Evolutionary conservation across 2,113 vertebrate genomes (phyloP).

Genomic region (Malurus alboscapulatus): DNA sequence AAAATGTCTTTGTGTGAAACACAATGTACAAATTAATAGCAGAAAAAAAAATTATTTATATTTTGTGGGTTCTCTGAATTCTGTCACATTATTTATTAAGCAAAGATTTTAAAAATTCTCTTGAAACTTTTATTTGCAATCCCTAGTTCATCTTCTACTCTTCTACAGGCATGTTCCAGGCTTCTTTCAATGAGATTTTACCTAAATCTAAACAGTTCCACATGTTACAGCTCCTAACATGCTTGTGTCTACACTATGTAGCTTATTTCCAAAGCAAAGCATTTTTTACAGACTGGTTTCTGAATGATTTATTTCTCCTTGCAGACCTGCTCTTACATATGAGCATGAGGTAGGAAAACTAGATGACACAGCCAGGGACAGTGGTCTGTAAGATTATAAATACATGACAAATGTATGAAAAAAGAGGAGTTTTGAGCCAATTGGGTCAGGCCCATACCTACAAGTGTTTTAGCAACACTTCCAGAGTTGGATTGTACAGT

Average conservation of each 20-base stretch:
- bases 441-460: background rate
- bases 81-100: background rate
- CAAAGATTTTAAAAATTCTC: background rate
- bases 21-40: background rate
- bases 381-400: background rate
- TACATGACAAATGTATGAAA: background rate
- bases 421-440: background rate
- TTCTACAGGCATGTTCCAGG: background rate
- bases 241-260: background rate
- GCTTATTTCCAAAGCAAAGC: background rate
- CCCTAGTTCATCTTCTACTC: accelerated
- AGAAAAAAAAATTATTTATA: background rate
- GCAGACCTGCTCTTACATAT: background rate
- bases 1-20: background rate
- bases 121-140: background rate
- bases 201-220: background rate
- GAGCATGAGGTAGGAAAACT: background rate
- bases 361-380: background rate
- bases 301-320: background rate
- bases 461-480: background rate
- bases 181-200: background rate
- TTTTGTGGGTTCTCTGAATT: background rate
- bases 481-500: background rate
- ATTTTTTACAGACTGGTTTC: background rate
- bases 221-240: background rate